These are phyloP conservation scores for Mesoclemmys tuberculata DNA, from an alignment of 2,113 vertebrate genomes.

Conservation along the genomic window DNA sequence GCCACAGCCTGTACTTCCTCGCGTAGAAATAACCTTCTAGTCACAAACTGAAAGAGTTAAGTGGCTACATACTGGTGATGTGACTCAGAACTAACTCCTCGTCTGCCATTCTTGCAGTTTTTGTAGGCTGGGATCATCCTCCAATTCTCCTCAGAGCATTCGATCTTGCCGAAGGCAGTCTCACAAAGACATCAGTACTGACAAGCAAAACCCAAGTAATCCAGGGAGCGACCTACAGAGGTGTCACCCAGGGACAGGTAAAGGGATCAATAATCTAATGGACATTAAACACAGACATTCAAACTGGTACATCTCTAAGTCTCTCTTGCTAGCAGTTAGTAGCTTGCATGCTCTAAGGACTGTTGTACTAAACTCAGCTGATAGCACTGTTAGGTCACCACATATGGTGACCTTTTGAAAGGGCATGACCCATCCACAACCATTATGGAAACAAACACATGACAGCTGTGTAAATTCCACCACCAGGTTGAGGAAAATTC, in stretches of 20 bases:
- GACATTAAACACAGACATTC: accelerated
- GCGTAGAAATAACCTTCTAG: neutral
- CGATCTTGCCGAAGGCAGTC: neutral
- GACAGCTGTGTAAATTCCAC: neutral
- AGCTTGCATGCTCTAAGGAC: neutral
- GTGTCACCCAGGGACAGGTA: neutral
- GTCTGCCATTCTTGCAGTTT: neutral
- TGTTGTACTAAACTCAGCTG: neutral
- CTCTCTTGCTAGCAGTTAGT: neutral
- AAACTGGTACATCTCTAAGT: neutral
- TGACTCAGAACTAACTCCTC: neutral
- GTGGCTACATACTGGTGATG: neutral
- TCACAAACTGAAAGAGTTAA: neutral
- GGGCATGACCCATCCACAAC: neutral
- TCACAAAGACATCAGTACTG: neutral
- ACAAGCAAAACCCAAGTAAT: neutral
- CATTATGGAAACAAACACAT: neutral
- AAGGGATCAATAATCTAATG: neutral
- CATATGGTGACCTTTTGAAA: neutral
- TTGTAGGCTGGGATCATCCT: neutral
- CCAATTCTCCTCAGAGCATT: neutral
- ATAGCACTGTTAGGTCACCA: neutral
- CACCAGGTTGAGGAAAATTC: neutral
- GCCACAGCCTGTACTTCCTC: neutral
- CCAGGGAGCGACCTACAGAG: neutral